Conservation (phyloP, 2,797 vertebrate genomes). For the Anabacerthia variegaticeps region DNA sequence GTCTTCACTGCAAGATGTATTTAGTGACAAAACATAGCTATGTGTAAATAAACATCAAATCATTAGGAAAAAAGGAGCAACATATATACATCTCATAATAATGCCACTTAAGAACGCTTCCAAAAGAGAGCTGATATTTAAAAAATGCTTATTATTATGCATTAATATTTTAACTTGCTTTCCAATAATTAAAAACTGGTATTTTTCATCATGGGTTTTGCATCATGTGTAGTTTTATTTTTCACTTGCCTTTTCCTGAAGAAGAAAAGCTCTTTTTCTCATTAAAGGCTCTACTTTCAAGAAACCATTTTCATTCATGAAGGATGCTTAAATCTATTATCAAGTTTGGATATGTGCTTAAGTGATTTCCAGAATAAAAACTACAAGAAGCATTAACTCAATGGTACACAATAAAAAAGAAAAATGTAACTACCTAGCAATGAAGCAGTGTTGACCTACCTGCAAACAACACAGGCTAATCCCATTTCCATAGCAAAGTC, state of each 20-base stretch:
- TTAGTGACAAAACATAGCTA: neutral
- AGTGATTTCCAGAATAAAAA: neutral
- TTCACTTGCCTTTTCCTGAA: neutral
- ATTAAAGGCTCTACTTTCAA: neutral
- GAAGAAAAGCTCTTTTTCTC: neutral
- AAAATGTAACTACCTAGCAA: neutral
- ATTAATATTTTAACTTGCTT: neutral
- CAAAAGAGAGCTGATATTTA: neutral
- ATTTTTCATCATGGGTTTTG: neutral
- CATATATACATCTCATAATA: neutral
- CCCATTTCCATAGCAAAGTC: slow-evolving; percentile 99
- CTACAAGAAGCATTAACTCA: neutral
- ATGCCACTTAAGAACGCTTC: neutral
- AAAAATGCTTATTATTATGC: neutral
- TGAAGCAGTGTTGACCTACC: slow-evolving; percentile 70
- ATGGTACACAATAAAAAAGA: neutral
- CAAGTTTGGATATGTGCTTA: neutral
- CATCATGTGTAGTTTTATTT: neutral
- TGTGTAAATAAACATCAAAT: neutral
- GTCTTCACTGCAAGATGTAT: neutral
- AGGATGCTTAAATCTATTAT: neutral
- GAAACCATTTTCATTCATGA: neutral
- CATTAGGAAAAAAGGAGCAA: neutral
- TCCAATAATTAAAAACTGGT: neutral
- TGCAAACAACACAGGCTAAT: slow-evolving; percentile 95